Conservation (phyloP, 2,888 invertebrate genomes). For the Drosophila prostipennis region DNA sequence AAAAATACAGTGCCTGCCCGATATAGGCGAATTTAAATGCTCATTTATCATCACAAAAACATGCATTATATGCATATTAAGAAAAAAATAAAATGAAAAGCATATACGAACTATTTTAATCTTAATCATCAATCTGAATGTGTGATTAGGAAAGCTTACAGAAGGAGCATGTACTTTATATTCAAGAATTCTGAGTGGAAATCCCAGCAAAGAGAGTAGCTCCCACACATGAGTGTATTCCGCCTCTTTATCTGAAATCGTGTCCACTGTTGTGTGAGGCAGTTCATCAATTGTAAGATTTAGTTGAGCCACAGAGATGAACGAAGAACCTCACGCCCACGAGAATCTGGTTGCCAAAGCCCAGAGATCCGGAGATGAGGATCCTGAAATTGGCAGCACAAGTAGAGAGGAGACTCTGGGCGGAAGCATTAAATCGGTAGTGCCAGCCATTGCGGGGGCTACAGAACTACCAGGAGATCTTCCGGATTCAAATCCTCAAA, state of each 20-base stretch:
- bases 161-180: conserved; percentile 18
- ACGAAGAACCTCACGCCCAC: conserved; percentile 64
- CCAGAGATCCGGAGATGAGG: background rate
- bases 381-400: conserved; percentile 11
- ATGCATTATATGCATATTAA: background rate
- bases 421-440: conserved; percentile 1
- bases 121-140: background rate
- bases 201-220: conserved; percentile 41
- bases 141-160: background rate
- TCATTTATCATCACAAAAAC: background rate
- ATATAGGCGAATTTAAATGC: conserved; percentile 2
- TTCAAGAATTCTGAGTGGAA: conserved; percentile 31
- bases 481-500: background rate
- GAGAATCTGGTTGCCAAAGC: conserved; percentile 55
- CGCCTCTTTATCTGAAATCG: conserved; percentile 57
- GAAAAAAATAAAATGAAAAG: background rate
- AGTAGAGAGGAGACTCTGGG: conserved; percentile 29
- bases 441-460: background rate
- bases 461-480: background rate
- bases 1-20: conserved; percentile 6
- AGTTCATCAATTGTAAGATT: conserved; percentile 20
- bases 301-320: conserved; percentile 55
- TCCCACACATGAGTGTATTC: conserved; percentile 13
- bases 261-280: conserved; percentile 13
- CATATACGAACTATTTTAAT: background rate